Conservation (phyloP, 2,888 invertebrate genomes). For the Amorpha juglandis region DNA sequence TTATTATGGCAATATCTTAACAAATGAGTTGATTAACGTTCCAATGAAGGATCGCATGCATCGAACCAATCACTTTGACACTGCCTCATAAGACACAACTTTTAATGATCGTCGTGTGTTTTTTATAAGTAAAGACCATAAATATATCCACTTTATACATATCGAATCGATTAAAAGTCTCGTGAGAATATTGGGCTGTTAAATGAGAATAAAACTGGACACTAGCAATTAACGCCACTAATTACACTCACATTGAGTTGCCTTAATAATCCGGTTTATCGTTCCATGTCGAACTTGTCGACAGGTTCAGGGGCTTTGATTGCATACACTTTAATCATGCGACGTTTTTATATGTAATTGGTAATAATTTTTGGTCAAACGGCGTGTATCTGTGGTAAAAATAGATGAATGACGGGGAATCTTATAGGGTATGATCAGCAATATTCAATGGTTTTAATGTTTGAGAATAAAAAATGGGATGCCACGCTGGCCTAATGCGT, state of each 20-base stretch:
- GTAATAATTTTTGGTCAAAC: no score
- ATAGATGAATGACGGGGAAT: no score
- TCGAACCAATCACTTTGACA: no score
- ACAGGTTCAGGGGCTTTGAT: constrained; percentile 3
- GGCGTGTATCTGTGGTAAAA: no score
- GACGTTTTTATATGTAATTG: not conserved
- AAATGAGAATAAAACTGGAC: constrained; percentile 6
- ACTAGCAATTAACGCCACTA: constrained; percentile 14
- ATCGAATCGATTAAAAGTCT: constrained; percentile 13
- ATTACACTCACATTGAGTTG: constrained; percentile 15
- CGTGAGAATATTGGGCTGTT: not conserved
- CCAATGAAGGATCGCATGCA: no score
- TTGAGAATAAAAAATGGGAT: no score
- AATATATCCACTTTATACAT: not conserved
- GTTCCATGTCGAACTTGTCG: not conserved
- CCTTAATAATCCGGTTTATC: constrained; percentile 9
- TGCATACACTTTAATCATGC: not conserved
- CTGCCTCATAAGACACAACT: not conserved
- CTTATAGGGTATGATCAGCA: no score
- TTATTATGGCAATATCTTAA: no score
- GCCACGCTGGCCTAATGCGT: no score
- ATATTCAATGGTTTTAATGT: no score
- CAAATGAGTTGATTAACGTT: no score
- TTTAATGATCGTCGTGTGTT: not conserved
- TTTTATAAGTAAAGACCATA: no score